These are phyloP conservation scores for Drosophila meridionalis DNA, from an alignment of 2,888 invertebrate species.

Conservation along the genomic window DNA sequence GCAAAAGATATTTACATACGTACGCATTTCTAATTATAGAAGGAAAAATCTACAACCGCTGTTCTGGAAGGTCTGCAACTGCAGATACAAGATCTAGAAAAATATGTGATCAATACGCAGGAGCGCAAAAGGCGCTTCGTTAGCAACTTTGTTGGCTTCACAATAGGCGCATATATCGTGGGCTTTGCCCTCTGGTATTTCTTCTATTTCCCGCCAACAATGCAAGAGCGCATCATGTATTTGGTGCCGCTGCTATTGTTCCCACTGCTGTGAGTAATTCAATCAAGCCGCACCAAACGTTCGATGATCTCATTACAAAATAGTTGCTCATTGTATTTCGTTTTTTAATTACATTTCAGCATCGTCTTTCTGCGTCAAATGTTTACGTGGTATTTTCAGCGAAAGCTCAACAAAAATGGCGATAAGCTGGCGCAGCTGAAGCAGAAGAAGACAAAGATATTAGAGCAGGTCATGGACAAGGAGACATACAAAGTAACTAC, in stretches of 20 bases:
- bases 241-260: slow-evolving; percentile 92
- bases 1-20: slow-evolving; percentile 44
- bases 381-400: slow-evolving; percentile 95
- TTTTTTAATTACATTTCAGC: slow-evolving; percentile 85
- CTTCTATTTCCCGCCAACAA: slow-evolving; percentile 91
- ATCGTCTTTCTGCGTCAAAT: slow-evolving; percentile 91
- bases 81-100: slow-evolving; percentile 92
- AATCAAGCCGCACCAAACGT: background rate
- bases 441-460: slow-evolving; percentile 93
- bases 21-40: slow-evolving; percentile 83
- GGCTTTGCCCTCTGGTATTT: slow-evolving; percentile 91
- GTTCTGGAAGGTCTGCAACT: slow-evolving; percentile 90
- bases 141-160: slow-evolving; percentile 90
- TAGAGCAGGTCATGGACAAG: slow-evolving; percentile 98
- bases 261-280: slow-evolving; percentile 91
- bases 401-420: slow-evolving; percentile 92
- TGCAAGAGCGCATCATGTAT: slow-evolving; percentile 90
- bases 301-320: slow-evolving; percentile 40
- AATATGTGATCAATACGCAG: slow-evolving; percentile 92
- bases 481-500: slow-evolving; percentile 96
- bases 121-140: slow-evolving; percentile 92
- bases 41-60: slow-evolving; percentile 86
- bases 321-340: background rate
- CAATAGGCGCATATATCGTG: slow-evolving; percentile 89
- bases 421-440: slow-evolving; percentile 89